Percentiles rank a stretch among this genome's conserved stretches.
Conservation (phyloP, 2,797 vertebrate genomes). For the Sebastes taczanowskii region DNA sequence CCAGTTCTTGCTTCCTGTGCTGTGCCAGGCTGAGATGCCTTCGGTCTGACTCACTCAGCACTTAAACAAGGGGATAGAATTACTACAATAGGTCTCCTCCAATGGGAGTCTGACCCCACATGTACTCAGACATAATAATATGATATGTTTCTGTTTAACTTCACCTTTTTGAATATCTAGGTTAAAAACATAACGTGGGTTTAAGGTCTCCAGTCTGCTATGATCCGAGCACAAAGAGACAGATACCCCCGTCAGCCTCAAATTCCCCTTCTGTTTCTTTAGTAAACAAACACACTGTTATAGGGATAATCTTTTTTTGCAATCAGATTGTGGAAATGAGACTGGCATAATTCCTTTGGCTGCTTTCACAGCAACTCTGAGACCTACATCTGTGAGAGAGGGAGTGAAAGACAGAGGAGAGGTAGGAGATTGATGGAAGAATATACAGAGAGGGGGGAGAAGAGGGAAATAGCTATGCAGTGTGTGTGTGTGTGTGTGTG, state of each 20-base stretch:
- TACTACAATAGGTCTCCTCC: slow-evolving; percentile 56
- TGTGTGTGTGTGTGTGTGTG: background rate
- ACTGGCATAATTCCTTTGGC: slow-evolving; percentile 22
- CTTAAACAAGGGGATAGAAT: slow-evolving; percentile 63
- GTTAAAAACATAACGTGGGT: slow-evolving; percentile 32
- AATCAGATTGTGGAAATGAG: slow-evolving; percentile 46
- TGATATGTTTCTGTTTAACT: background rate
- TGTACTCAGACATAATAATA: background rate
- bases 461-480: background rate
- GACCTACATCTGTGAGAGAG: background rate
- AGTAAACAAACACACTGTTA: slow-evolving; percentile 55
- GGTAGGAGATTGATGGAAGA: slow-evolving; percentile 4
- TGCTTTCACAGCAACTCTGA: slow-evolving; percentile 7
- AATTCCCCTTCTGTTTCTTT: slow-evolving; percentile 34
- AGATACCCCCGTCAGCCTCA: slow-evolving; percentile 1
- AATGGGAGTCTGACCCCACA: slow-evolving; percentile 24
- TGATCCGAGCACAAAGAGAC: slow-evolving; percentile 42
- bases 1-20: slow-evolving; percentile 58
- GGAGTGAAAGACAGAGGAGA: background rate
- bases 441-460: background rate
- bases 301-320: slow-evolving; percentile 41
- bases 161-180: slow-evolving; percentile 11
- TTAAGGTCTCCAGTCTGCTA: slow-evolving; percentile 24
- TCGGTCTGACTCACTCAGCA: slow-evolving; percentile 73
- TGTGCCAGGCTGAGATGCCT: slow-evolving; percentile 73